Base-by-base conservation (phyloP, 2,797 vertebrate species). In the Artibeus lituratus region DNA sequence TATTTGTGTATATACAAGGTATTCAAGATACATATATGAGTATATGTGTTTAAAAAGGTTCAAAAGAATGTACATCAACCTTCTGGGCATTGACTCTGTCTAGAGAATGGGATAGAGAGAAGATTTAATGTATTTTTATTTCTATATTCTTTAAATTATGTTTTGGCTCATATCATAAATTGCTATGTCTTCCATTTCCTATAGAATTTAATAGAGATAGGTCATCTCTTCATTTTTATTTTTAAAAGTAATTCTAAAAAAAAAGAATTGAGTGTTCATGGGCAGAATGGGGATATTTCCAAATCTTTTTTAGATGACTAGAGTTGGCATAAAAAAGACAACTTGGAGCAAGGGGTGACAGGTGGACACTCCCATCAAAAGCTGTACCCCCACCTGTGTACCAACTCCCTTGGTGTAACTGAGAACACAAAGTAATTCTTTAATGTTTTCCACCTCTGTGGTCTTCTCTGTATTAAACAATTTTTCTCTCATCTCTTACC, bases 211-310 rank as follows among this genome's bases (percentile, higher is more conserved):
- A 37, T 26, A 15, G 22, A 53, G 14, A 39, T 42, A 77, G 7
- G 16, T 42, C 76, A 44, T 53, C 69, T 55, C 21, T 15, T 65
- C 21, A 47, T 53, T 62, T 88, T 88, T 55, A 35, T 62, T 78
- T 73, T n/a, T n/a, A 10, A 51, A 83, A 84, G 39, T 70, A 76
- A 78, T 78, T 82, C 62, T 77, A 55, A 65, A 59, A 42, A 73
- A 81, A 29, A 87, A 12, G 26, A 81, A 22, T 8, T 59, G 44
- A 65, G 53, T 29, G 21, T 90, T 82, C 11, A 69, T 21, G 10
- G 32, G 21, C 29, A 35, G 11, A 39, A 57, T 15, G 10, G 73
- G n/a, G 10, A 15, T 69, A n/a, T 70, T 51, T 19, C 47, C 57
- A 47, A 82, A 53, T 35, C 32, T 55, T 18, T 35, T 65, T 51